Base-by-base conservation (phyloP, 2,888 invertebrate genomes). In the Spilosoma lubricipeda region DNA sequence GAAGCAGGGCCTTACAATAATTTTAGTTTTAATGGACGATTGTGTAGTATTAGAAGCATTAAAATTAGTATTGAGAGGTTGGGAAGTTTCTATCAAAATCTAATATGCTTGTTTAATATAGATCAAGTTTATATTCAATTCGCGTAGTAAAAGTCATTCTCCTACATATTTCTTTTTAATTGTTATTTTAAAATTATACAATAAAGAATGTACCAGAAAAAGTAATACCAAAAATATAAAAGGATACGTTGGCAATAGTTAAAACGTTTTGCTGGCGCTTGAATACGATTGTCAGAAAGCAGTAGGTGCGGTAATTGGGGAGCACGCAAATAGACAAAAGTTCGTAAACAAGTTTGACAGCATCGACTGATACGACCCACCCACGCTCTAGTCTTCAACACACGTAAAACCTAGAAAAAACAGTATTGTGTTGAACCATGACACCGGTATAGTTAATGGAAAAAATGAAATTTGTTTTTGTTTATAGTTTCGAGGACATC, bases 271-370 rank as follows among this genome's bases (percentile, higher is more conserved):
- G 77, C 88, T 89, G 90, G 91, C 90, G 91, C 90, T 88, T 86
- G 81, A 83, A 87, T 81, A 84, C 83, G 82, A 85, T 87, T 89
- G 89, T 88, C 86, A 88, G 89, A 89, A 89, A 87, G 77, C 85
- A 85, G 83, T 83, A 63, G 64, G 71, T 71, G 85, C 78, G 85
- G 86, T 89, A 91, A 90, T 91, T 90, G 88, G 85, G 83, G 85
- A 86, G 87, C 82, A 88, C 89, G 86, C 89, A 92, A 91, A 91
- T 91, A 92, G 91, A 92, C 86, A 90, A 89, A 90, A 88, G 85
- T 87, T 87, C 85, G 93, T 93, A 93, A 94, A 93, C 94, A 94
- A 90, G 90, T 91, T 91, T 91, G 93, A 92, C 92, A 91, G 91
- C 87, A 87, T 83, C 91, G 89, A 86, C 88, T 87, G 88, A 84